Evolutionary conservation across 2,797 vertebrate species (phyloP), one percentile per base, ranked within the genome.

Genomic region (Yasuhikotakia modesta): DNA sequence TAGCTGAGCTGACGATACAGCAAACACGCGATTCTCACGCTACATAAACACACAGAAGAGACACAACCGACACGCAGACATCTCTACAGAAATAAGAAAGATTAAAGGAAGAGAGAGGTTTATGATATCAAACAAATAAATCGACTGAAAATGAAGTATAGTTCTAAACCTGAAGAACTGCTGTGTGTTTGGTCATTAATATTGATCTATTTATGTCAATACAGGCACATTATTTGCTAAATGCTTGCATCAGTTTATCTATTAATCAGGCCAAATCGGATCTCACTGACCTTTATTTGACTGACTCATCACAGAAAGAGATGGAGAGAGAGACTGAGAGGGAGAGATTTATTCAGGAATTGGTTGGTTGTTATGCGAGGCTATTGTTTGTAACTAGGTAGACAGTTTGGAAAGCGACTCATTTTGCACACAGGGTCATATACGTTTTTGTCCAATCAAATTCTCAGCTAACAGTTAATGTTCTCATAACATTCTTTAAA

Each of bases 231-330:
- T 85, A 81, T 88, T 88, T 87, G 81, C 87, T 90, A 88, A 90
- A 89, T 88, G 90, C 81, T 58, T 55, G 60, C 81, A 85, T 80
- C 84, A 84, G 79, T 81, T 73, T 83, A 78, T 73, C 77, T 89
- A 91, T 92, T 87, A 88, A 91, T 89, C 89, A 77, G 79, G 58
- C 16, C 53, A 87, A 87, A 85, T 87, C 84, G 86, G 67, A 74
- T 82, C 79, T 86, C 87, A 75, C 48, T 17, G 81, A 79, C 73
- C 83, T 74, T 52, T 78, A 81, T 89, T 86, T 87, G 85, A 90
- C 87, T 85, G 83, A 84, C 89, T 88, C 82, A 87, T 90, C 85
- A 86, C 76, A 81, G 83, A 74, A n/a, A 79, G n/a, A 81, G n/a
- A 66, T 10, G 65, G 22, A 32, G n/a, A 57, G 43, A 19, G 3